Conservation (phyloP, 2,888 invertebrate species). For the Phortica magna region DNA sequence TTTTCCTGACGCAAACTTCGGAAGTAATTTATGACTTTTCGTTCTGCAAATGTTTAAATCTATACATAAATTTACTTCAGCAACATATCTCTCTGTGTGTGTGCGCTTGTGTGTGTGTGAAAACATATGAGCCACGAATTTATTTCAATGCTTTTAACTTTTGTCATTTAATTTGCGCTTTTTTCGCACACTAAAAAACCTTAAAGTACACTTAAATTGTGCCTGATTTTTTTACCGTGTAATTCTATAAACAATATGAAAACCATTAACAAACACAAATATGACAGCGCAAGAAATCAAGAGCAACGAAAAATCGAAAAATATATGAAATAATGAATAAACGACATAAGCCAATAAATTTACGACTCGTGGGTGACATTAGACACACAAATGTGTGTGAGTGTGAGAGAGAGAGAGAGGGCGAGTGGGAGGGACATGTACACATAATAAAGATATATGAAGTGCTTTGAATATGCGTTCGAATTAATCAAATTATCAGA, state of each 20-base stretch:
- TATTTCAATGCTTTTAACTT: slow-evolving; percentile 69
- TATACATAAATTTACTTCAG: slow-evolving; percentile 65
- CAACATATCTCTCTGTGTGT: slow-evolving; percentile 40
- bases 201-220: background rate
- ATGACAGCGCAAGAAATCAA: background rate
- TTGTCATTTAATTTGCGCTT: slow-evolving; percentile 32
- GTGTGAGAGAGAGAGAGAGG: too few relatives aligned
- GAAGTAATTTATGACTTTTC: slow-evolving; percentile 73
- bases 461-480: slow-evolving; percentile 21
- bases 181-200: too few relatives aligned
- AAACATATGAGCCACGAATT: slow-evolving; percentile 66
- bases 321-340: background rate
- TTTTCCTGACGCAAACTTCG: slow-evolving; percentile 57
- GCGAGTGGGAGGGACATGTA: too few relatives aligned
- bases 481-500: slow-evolving; percentile 70
- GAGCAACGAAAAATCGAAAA: background rate
- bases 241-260: background rate
- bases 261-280: background rate
- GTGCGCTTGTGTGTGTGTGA: slow-evolving; percentile 40
- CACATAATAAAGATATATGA: slow-evolving; percentile 38
- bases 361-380: slow-evolving; percentile 18
- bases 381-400: slow-evolving; percentile 36
- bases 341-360: background rate
- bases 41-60: slow-evolving; percentile 72
- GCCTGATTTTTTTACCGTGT: background rate